Evolutionary conservation across 2,113 vertebrate genomes (phyloP).

Genomic region (Salvelinus namaycush): DNA sequence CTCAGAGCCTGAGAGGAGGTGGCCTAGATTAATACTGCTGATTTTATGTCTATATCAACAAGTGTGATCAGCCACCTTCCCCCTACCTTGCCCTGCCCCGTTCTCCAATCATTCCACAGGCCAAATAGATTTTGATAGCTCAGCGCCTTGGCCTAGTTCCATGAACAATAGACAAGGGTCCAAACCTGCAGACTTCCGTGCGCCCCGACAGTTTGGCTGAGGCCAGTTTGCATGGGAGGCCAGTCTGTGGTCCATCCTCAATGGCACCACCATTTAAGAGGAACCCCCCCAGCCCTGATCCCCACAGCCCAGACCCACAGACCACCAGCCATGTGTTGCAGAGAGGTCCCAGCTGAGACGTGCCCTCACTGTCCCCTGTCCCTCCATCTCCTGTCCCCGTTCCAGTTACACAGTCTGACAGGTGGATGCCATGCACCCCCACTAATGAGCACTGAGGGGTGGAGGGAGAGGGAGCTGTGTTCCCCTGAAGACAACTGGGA

Average conservation of each 20-base stretch:
- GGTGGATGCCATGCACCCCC: constrained; percentile 58
- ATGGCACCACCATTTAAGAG: constrained; percentile 1
- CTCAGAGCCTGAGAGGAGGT: constrained; percentile 26
- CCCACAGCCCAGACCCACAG: not conserved
- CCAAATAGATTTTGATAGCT: constrained; percentile 72
- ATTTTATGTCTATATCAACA: constrained; percentile 54
- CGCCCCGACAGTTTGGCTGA: constrained; percentile 71
- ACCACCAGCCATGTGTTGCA: not conserved
- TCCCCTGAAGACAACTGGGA: not conserved
- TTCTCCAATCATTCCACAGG: constrained; percentile 59
- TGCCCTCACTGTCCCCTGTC: constrained; percentile 42
- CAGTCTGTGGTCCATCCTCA: constrained; percentile 35
- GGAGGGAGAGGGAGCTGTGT: constrained; percentile 28
- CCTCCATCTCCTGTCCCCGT: constrained; percentile 21
- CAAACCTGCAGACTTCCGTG: constrained; percentile 70
- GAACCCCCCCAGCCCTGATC: not conserved
- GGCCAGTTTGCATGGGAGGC: constrained; percentile 68
- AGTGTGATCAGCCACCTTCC: constrained; percentile 59
- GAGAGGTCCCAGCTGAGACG: constrained; percentile 59
- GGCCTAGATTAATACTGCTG: constrained; percentile 40
- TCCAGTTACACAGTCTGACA: constrained; percentile 66
- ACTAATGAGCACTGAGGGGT: constrained; percentile 57
- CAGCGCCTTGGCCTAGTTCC: constrained; percentile 80
- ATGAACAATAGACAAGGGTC: constrained; percentile 80
- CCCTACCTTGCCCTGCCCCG: constrained; percentile 17